Evolutionary conservation across 2,888 invertebrate genomes (phyloP).

Genomic region (Cabera pusaria): DNA sequence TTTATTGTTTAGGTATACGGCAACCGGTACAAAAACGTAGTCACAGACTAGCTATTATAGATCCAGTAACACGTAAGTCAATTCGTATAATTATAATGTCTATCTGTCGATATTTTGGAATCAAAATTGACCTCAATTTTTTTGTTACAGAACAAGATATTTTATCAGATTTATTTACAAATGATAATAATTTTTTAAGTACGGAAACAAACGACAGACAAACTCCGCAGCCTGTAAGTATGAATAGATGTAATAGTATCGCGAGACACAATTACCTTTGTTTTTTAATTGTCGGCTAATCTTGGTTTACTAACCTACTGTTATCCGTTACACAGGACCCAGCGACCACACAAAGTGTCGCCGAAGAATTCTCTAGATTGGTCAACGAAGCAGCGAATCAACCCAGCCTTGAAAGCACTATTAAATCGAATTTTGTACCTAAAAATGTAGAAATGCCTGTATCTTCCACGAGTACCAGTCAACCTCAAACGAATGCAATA

Average conservation of each 20-base stretch:
- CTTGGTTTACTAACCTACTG: background rate
- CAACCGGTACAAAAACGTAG: conserved; percentile 58
- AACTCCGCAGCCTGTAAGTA: conserved; percentile 77
- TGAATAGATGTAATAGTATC: conserved; percentile 14
- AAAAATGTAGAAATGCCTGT: conserved; percentile 56
- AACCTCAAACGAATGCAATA: conserved; percentile 67
- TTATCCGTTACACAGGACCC: conserved; percentile 46
- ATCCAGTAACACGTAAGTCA: conserved; percentile 69
- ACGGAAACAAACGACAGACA: conserved; percentile 78
- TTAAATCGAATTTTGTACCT: conserved; percentile 55
- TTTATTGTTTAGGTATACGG: conserved; percentile 57
- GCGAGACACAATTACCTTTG: too few species aligned
- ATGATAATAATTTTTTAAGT: conserved; percentile 62
- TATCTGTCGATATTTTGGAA: too few species aligned
- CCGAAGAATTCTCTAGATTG: conserved; percentile 76
- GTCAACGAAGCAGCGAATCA: conserved; percentile 72
- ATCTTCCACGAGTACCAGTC: conserved; percentile 53
- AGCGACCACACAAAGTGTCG: conserved; percentile 55
- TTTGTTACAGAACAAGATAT: conserved; percentile 77
- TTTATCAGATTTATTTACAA: conserved; percentile 65
- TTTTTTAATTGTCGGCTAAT: too few species aligned
- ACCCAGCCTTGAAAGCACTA: conserved; percentile 56
- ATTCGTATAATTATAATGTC: background rate
- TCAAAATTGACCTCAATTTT: conserved; percentile 13
- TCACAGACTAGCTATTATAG: conserved; percentile 65